Conservation (phyloP, 2,888 invertebrate genomes). For the Cistogaster globosa region DNA sequence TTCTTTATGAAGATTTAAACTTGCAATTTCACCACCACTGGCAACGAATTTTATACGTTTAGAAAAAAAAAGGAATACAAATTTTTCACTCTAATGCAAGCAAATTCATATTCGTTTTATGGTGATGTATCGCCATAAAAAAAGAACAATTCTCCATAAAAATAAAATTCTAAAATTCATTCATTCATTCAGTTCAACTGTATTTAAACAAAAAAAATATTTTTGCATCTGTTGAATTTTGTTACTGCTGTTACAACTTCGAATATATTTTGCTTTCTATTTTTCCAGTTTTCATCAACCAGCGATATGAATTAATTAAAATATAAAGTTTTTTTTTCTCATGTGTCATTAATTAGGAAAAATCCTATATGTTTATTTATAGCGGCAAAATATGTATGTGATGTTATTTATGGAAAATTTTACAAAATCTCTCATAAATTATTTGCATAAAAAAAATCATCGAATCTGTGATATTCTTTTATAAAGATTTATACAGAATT, state of each 20-base stretch:
- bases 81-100: slow-evolving; percentile 34
- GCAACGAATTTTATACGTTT: neutral
- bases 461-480: neutral
- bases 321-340: neutral
- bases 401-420: too few relatives aligned
- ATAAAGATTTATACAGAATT: too few relatives aligned
- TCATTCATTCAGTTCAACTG: slow-evolving; percentile 51
- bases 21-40: slow-evolving; percentile 24
- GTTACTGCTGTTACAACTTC: slow-evolving; percentile 20
- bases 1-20: slow-evolving; percentile 32
- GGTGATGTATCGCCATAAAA: slow-evolving; percentile 13
- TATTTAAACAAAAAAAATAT: slow-evolving; percentile 53
- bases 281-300: neutral
- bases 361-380: neutral
- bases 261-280: neutral
- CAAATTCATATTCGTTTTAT: slow-evolving; percentile 51
- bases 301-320: slow-evolving; percentile 22
- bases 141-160: neutral
- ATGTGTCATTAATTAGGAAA: neutral
- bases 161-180: slow-evolving; percentile 52
- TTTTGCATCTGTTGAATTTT: slow-evolving; percentile 40
- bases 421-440: too few relatives aligned
- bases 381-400: too few relatives aligned
- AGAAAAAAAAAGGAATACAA: too few relatives aligned
- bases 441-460: too few relatives aligned